Evolutionary conservation across 2,113 vertebrate genomes (phyloP), one percentile per base, ranked within the genome.

Genomic region (Oryzias melastigma): DNA sequence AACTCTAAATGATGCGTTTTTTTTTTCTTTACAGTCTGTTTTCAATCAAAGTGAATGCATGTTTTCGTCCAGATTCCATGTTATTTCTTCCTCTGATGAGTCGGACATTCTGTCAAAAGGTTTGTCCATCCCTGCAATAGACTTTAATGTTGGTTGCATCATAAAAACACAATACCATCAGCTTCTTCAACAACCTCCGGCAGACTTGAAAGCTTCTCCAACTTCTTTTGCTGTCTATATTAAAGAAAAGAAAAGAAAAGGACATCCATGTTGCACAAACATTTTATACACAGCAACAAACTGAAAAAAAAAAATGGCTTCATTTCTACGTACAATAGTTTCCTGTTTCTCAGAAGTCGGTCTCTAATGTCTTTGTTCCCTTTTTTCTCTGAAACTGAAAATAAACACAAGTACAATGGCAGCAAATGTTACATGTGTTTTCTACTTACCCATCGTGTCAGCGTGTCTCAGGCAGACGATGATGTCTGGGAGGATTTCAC

Each of bases 401-500:
- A 1, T 35, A 10, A 35, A 35, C 35, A 35, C 2, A 35, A 8
- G 8, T 35, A 35, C 29, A 35, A 35, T 12, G 10, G 35, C 35
- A 35, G 35, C 3, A 35, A 35, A 35, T 12, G 3, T 10, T 35
- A 35, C 35, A 35, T 10, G 0, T 35, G 35, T 35, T 12, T 35
- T 35, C 10, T 2, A 12, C 10, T 35, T 85, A 97, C 95, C 52
- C 5, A 78, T 55, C 54, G 51, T 93, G 41, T 87, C 75, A 18
- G 44, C 77, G 78, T 95, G 79, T 77, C 62, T 87, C 71, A 99
- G 91, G 80, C 84, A 93, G 83, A 98, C 88, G 17, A 95, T 42
- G 45, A 88, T 76, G 60, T 96, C 94, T 24, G 95, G 95, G 49
- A 87, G 44, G 71, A 94, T 62, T 76, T 71, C 90, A 70, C 82